phyloP scores from a whole-genome alignment of 2,113 vertebrate species.

The Coptodon rendalli region DNA sequence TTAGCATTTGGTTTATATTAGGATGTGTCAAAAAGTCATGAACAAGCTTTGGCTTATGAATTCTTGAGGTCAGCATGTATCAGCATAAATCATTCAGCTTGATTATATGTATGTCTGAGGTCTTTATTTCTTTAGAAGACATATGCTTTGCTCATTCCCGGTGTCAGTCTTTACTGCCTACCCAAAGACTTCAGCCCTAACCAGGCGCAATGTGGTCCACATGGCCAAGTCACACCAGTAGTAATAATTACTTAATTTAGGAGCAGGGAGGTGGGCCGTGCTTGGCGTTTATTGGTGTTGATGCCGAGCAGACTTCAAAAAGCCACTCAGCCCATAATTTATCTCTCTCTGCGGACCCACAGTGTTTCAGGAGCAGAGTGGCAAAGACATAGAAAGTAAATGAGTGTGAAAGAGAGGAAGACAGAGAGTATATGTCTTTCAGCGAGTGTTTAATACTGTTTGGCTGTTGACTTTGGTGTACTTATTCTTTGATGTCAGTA shows the following conservation, averaged over 20 bases:
- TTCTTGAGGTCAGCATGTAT: constrained; percentile 20
- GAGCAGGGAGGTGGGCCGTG: constrained; percentile 46
- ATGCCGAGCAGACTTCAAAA: constrained; percentile 68
- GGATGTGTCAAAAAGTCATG: background rate
- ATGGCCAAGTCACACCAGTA: constrained; percentile 54
- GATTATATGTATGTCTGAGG: background rate
- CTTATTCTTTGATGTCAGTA: constrained; percentile 69
- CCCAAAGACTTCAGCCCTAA: constrained; percentile 5
- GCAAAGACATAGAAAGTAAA: constrained; percentile 49
- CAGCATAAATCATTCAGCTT: constrained; percentile 45
- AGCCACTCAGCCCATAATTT: constrained; percentile 61
- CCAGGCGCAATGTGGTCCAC: constrained; percentile 2
- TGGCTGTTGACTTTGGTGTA: constrained; percentile 63
- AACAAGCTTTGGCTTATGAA: constrained; percentile 2
- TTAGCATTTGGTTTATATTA: background rate
- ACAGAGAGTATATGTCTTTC: constrained; percentile 43
- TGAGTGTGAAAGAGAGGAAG: constrained; percentile 40
- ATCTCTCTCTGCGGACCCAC: constrained; percentile 57
- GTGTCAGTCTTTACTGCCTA: background rate
- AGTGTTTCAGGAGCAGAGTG: constrained; percentile 51
- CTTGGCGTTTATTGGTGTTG: constrained; percentile 65
- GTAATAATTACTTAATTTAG: constrained; percentile 72
- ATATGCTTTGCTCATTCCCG: constrained; percentile 32
- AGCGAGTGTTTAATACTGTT: constrained; percentile 55
- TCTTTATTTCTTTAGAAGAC: constrained; percentile 54